Percentiles rank a stretch among this genome's conserved stretches.
Conservation (phyloP, 2,888 invertebrate genomes). For the Neria commutata region DNA sequence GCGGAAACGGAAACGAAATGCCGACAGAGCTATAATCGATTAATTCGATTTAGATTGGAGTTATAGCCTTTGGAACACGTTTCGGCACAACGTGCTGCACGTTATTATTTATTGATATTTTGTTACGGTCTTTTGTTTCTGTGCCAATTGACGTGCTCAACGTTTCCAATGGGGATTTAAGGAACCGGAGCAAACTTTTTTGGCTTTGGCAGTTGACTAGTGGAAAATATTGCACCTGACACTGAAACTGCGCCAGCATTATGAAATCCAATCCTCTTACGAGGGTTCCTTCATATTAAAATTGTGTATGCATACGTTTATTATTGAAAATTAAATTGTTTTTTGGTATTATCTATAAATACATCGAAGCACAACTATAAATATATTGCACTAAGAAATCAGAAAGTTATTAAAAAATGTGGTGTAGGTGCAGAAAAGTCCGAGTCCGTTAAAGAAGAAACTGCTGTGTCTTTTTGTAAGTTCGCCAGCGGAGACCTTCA, state of each 20-base stretch:
- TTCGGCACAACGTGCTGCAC: slow-evolving; percentile 21
- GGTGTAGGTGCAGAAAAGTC: no score
- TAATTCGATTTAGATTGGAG: slow-evolving; percentile 63
- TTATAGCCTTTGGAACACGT: slow-evolving; percentile 54
- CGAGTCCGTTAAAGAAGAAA: no score
- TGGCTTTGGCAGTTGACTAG: background rate
- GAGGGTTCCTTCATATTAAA: background rate
- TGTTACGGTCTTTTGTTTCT: slow-evolving; percentile 19
- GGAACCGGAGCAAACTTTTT: background rate
- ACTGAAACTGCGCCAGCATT: background rate
- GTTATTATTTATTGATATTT: slow-evolving; percentile 31
- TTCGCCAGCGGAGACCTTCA: no score
- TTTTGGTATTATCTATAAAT: no score
- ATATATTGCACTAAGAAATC: no score
- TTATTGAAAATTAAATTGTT: no score
- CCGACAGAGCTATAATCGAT: slow-evolving; percentile 60
- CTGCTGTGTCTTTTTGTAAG: no score
- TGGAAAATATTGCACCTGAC: background rate
- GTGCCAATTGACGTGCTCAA: background rate
- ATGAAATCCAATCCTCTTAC: background rate
- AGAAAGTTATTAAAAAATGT: no score
- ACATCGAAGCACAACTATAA: no score
- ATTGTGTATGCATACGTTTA: background rate
- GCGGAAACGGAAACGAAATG: slow-evolving; percentile 59
- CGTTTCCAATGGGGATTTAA: background rate